phyloP scores from a whole-genome alignment of 2,888 invertebrate genomes.

The Microplitis manilae region DNA sequence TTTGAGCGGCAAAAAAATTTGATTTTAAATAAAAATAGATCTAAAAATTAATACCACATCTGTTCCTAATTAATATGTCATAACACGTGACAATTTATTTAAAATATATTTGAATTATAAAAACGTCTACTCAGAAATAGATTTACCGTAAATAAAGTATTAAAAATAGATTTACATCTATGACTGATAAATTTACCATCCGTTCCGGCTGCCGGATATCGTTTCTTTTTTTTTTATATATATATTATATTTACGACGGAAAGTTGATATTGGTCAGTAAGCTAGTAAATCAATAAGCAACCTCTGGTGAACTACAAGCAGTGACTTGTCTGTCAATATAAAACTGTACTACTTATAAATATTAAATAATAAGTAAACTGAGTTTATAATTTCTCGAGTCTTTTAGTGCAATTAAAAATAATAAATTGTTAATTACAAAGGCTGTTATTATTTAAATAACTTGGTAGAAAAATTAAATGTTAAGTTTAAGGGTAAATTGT shows the following conservation, averaged over 20 bases:
- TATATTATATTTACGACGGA: neutral
- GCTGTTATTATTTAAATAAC: neutral
- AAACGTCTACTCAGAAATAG: no score
- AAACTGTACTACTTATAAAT: neutral
- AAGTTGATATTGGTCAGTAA: slow-evolving; percentile 5
- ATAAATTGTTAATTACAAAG: neutral
- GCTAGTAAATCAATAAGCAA: slow-evolving; percentile 5
- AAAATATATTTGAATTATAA: no score
- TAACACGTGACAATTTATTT: no score
- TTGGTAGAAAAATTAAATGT: neutral
- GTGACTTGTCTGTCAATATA: neutral
- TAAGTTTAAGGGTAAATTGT: neutral
- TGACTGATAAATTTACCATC: neutral
- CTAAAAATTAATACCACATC: no score
- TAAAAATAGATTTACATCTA: neutral
- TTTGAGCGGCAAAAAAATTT: no score
- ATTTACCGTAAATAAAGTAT: neutral
- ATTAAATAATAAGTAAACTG: neutral
- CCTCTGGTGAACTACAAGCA: neutral
- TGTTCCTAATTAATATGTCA: no score
- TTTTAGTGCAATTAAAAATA: neutral
- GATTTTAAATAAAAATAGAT: no score
- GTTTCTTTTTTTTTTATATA: neutral
- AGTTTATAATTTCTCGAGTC: neutral
- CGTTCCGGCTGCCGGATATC: neutral